Evolutionary conservation across 2,888 invertebrate species (phyloP).

Genomic region (Hydroisotoma schaefferi): DNA sequence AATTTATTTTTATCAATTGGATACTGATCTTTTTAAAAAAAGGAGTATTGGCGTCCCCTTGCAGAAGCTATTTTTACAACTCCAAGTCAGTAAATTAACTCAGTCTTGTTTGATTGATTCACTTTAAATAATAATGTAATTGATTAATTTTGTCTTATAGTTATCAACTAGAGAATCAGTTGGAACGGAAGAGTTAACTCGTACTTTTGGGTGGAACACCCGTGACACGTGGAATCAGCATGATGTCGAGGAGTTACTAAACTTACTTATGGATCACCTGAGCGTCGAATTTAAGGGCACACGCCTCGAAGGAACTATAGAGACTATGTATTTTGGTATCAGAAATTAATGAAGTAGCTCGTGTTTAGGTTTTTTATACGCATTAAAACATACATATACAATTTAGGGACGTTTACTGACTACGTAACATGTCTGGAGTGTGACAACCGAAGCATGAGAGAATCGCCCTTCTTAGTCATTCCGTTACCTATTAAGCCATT

Average conservation of each 20-base stretch:
- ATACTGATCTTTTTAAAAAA: conserved; percentile 63
- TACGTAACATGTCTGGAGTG: conserved; percentile 86
- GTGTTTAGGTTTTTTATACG: no score
- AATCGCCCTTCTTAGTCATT: conserved; percentile 79
- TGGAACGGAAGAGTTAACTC: conserved; percentile 80
- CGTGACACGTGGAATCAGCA: conserved; percentile 89
- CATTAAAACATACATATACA: no score
- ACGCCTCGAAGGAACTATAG: conserved; percentile 75
- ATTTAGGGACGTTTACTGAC: conserved; percentile 72
- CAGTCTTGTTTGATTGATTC: background rate
- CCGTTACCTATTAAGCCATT: conserved; percentile 80
- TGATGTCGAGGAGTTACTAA: conserved; percentile 83
- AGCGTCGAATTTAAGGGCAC: conserved; percentile 80
- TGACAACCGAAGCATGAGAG: conserved; percentile 73
- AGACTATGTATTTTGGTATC: conserved; percentile 65
- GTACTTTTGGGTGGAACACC: conserved; percentile 86
- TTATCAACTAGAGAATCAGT: conserved; percentile 74
- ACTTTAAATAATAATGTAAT: background rate
- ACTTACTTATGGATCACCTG: conserved; percentile 86
- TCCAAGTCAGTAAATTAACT: conserved; percentile 60
- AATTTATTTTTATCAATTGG: conserved; percentile 70
- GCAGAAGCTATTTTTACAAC: conserved; percentile 76
- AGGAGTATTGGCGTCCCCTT: conserved; percentile 81
- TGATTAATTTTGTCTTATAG: conserved; percentile 52
- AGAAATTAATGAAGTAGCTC: background rate